These are phyloP conservation scores for Oryzias dopingdopingensis DNA, from an alignment of 2,797 vertebrate genomes.

Conservation along the genomic window DNA sequence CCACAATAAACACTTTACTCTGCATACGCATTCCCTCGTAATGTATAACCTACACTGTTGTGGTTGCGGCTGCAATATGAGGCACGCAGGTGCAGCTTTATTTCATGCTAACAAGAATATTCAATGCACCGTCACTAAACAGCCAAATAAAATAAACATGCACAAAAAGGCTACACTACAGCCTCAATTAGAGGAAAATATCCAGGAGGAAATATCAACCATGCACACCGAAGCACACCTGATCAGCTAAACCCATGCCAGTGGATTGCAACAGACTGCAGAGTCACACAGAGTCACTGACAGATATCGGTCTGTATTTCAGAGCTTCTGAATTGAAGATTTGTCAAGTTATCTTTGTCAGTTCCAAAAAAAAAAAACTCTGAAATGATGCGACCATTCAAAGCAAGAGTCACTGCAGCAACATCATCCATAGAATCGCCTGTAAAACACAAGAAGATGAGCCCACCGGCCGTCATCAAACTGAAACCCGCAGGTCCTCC, in stretches of 20 bases:
- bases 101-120: constrained; percentile 59
- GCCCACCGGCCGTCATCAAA: constrained; percentile 43
- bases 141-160: constrained; percentile 57
- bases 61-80: constrained; percentile 22
- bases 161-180: constrained; percentile 38
- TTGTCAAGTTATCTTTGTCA: not conserved
- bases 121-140: constrained; percentile 20
- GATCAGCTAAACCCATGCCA: constrained; percentile 56
- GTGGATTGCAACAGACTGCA: constrained; percentile 33
- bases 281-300: constrained; percentile 24
- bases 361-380: constrained; percentile 53
- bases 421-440: constrained; percentile 46
- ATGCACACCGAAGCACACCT: constrained; percentile 51
- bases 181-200: constrained; percentile 10
- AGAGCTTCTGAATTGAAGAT: constrained; percentile 60
- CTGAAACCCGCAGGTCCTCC: constrained; percentile 50
- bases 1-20: constrained; percentile 19
- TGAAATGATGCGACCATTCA: constrained; percentile 57
- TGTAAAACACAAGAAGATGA: constrained; percentile 45
- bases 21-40: constrained; percentile 5
- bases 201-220: constrained; percentile 36
- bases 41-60: constrained; percentile 14
- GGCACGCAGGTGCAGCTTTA: constrained; percentile 36
- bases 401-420: constrained; percentile 39
- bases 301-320: constrained; percentile 51